These are phyloP conservation scores for Piprites chloris DNA, from an alignment of 2,113 vertebrate species.

Conservation along the genomic window DNA sequence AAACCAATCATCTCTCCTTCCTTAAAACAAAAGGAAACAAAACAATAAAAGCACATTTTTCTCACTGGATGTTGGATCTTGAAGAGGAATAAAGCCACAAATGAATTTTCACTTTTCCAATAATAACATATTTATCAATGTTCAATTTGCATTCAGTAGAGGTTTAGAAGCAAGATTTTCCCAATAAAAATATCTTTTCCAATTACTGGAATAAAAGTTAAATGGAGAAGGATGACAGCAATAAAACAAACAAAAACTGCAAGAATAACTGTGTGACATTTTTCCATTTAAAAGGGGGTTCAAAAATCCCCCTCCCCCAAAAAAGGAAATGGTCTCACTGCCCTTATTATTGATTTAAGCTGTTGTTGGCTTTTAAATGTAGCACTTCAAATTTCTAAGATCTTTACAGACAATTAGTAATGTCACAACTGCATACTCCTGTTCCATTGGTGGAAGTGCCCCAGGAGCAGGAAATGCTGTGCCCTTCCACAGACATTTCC, in stretches of 20 bases:
- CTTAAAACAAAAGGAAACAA: not conserved
- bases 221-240: not conserved
- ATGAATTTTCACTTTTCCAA: not conserved
- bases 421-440: not conserved
- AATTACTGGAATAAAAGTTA: not conserved
- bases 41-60: not conserved
- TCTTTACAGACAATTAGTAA: not conserved
- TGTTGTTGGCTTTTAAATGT: not conserved
- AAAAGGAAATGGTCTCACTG: conserved; percentile 14
- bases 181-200: not conserved
- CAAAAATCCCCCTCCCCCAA: not conserved
- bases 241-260: not conserved
- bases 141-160: not conserved
- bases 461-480: conserved; percentile 39
- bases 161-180: not conserved
- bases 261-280: not conserved
- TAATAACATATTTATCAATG: not conserved
- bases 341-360: conserved; percentile 32
- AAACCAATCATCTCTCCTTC: not conserved
- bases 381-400: conserved; percentile 22
- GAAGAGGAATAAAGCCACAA: not conserved
- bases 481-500: conserved; percentile 46
- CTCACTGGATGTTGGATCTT: not conserved
- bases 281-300: not conserved
- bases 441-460: conserved; percentile 46